A percentile compares a stretch with the other conserved stretches of the same genome.
Evolutionary conservation across 2,888 invertebrate genomes (phyloP).

Genomic region (Malthinus seriepunctatus): DNA sequence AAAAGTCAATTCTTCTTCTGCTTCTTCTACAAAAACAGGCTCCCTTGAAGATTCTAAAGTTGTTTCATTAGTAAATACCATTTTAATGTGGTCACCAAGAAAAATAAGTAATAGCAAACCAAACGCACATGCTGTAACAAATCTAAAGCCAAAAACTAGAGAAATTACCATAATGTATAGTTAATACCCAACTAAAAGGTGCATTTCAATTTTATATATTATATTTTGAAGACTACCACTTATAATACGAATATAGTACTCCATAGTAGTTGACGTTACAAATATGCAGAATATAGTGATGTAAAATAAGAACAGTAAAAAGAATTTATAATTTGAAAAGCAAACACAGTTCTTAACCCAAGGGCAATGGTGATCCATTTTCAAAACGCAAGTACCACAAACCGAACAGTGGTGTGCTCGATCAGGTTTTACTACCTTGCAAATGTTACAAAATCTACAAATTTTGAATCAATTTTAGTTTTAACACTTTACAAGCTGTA

Average conservation of each 20-base stretch:
- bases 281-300: conserved; percentile 85
- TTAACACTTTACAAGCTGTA: too few species aligned
- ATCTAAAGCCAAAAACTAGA: background rate
- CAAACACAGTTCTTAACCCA: conserved; percentile 97
- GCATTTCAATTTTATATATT: conserved; percentile 65
- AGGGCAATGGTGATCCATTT: conserved; percentile 98
- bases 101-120: conserved; percentile 83
- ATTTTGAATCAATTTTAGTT: background rate
- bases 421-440: conserved; percentile 91
- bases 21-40: conserved; percentile 77
- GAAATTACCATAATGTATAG: background rate
- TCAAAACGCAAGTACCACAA: conserved; percentile 87
- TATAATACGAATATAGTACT: conserved; percentile 82
- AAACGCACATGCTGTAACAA: conserved; percentile 92
- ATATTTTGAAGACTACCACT: too few species aligned
- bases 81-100: conserved; percentile 92
- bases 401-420: conserved; percentile 94
- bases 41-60: conserved; percentile 93
- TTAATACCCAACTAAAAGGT: conserved; percentile 70
- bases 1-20: conserved; percentile 82
- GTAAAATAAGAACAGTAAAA: conserved; percentile 91
- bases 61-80: conserved; percentile 85
- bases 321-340: conserved; percentile 95
- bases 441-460: conserved; percentile 72
- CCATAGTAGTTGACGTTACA: conserved; percentile 77